phyloP scores from a whole-genome alignment of 1,140 invertebrate genomes.

The Magallana gigas region DNA sequence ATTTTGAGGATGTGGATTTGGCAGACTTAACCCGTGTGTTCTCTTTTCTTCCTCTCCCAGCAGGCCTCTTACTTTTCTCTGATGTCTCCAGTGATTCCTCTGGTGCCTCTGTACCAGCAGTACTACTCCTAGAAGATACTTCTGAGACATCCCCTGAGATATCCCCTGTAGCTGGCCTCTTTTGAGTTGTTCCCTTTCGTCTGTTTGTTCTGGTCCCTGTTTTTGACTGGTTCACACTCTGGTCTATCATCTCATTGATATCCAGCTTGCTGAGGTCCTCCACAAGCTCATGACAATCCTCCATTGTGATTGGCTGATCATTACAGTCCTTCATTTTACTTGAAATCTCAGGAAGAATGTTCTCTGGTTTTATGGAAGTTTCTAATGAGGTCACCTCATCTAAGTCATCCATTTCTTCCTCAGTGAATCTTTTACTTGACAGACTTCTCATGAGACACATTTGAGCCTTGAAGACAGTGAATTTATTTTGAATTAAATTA shows the following conservation, averaged over 20 bases:
- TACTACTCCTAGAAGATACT: background rate
- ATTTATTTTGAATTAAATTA: conserved; percentile 26
- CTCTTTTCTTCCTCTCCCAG: conserved; percentile 11
- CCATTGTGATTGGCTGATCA: background rate
- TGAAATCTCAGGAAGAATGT: background rate
- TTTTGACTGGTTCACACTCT: background rate
- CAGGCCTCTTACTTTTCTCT: background rate
- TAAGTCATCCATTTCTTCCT: background rate
- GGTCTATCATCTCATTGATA: background rate
- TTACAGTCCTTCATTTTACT: background rate
- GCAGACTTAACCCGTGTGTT: background rate
- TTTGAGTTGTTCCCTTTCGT: background rate
- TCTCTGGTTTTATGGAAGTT: background rate
- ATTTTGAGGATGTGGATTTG: background rate
- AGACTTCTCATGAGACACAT: conserved; percentile 15
- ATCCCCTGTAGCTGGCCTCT: background rate
- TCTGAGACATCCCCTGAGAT: background rate
- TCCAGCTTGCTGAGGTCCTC: background rate
- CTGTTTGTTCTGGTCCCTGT: background rate
- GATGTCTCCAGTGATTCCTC: background rate
- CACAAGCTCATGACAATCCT: background rate
- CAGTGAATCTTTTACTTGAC: background rate
- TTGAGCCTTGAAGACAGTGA: conserved; percentile 13
- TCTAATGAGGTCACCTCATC: background rate
- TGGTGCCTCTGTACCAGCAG: background rate